Conservation (phyloP, 23 tunicate genomes). For the Trididemnum miniatum region DNA sequence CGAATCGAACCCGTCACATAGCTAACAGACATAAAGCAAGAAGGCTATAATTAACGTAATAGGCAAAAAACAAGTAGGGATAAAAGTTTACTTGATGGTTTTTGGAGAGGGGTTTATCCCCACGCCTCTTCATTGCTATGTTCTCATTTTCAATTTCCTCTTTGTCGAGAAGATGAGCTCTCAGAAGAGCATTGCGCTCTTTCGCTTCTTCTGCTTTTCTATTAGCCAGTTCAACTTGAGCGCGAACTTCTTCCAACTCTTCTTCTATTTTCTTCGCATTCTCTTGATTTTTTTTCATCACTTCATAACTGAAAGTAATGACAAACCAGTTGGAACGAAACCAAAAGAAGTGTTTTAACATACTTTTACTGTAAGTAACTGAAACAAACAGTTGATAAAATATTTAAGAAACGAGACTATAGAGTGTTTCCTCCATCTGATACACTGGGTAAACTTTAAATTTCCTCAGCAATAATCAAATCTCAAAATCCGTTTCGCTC, state of each 20-base stretch:
- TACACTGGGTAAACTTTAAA: too few species aligned
- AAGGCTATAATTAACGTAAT: neutral
- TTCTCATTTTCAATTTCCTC: constrained; percentile 40
- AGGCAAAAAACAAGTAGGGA: neutral
- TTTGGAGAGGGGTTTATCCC: neutral
- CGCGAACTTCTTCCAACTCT: constrained; percentile 50
- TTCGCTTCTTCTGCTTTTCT: constrained; percentile 71
- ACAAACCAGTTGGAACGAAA: too few species aligned
- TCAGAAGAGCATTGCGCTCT: constrained; percentile 55
- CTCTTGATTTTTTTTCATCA: constrained; percentile 34
- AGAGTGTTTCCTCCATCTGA: too few species aligned
- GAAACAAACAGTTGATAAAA: too few species aligned
- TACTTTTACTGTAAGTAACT: too few species aligned
- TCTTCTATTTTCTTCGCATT: constrained; percentile 15
- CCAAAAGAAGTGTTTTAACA: too few species aligned
- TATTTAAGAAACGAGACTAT: too few species aligned
- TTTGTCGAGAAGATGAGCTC: constrained; percentile 68
- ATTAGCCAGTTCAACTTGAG: constrained; percentile 48
- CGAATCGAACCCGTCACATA: too few species aligned
- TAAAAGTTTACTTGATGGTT: neutral
- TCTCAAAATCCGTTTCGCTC: too few species aligned
- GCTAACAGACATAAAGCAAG: neutral
- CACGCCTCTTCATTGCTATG: neutral
- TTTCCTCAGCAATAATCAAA: too few species aligned
- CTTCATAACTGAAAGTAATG: constrained; percentile 33